Evolutionary conservation across 2,888 invertebrate species (phyloP), one percentile per base, ranked within the genome.

Genomic region (Dynastes hyllus): DNA sequence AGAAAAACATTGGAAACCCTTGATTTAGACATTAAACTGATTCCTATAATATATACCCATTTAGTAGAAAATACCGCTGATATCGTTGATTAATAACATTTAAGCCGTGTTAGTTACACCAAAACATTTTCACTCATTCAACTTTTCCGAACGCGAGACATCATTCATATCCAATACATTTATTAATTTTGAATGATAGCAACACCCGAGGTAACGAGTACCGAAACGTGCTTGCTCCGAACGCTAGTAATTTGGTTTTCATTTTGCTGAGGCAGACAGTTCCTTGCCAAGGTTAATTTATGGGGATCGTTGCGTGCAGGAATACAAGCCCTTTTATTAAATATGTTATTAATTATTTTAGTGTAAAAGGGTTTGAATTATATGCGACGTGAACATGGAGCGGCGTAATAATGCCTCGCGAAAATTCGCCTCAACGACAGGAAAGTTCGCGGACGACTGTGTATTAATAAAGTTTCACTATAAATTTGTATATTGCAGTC

Each of bases 361-460:
- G 73, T 73, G 73, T 73, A 73, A 73, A 73, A 58, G 73, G 73
- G 58, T 73, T 58, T 73, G 61, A 73, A 73, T 73, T 73, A 73
- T 73, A 73, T 58, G 27, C 73, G 73, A 73, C 73, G 40, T 58
- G 37, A 73, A 61, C 58, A 73, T 58, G 40, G 40, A 58, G 11
- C 45, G 40, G 40, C 32, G 37, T 16, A 71, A 73, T 58, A 73
- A 40, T 73, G 37, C 22, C 13, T 11, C 58, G 40, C 27, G 61
- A 61, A 73, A 73, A 58, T 73, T 73, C 58, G 58, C 73, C 29
- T 53, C 58, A 22, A 73, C 58, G 61, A 69, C 51, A 5, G 13
- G 50, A 61, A 73, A 73, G 40, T 73, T 73, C 58, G 40, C 40
- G 40, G 40, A 73, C 51, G 70, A 37, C 29, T 16, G n/a, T 45